Percentiles rank a stretch among this genome's conserved stretches.
These are phyloP conservation scores for Galeopterus variegatus DNA, from an alignment of 2,113 vertebrate genomes.

Conservation along the genomic window DNA sequence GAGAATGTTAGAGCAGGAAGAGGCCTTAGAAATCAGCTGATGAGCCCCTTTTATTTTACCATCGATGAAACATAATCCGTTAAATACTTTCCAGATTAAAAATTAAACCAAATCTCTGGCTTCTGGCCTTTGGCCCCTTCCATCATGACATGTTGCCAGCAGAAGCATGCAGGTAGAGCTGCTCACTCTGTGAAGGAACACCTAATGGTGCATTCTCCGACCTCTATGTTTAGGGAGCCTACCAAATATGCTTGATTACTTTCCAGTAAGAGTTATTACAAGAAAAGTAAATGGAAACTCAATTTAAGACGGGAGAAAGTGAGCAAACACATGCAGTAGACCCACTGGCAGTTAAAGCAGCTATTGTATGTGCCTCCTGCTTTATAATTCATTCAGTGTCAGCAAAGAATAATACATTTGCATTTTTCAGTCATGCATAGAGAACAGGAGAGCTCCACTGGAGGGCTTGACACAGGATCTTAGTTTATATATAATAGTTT, in stretches of 20 bases:
- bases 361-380: not conserved
- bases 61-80: not conserved
- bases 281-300: not conserved
- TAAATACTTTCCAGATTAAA: constrained; percentile 46
- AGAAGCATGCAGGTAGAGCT: not conserved
- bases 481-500: not conserved
- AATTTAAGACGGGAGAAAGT: not conserved
- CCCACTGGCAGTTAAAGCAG: not conserved
- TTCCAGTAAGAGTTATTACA: not conserved
- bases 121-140: not conserved
- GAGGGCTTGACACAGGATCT: not conserved
- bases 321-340: not conserved
- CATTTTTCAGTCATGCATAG: not conserved
- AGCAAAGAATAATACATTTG: not conserved
- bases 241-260: not conserved
- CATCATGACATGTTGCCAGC: not conserved
- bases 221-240: not conserved
- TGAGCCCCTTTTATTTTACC: constrained; percentile 14
- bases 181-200: not conserved
- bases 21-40: not conserved
- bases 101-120: constrained; percentile 23
- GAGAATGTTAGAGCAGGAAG: constrained; percentile 6
- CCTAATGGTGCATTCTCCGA: not conserved
- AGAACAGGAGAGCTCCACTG: not conserved
- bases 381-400: not conserved